Percentiles rank a stretch among this genome's conserved stretches.
These are phyloP conservation scores for Epiblema foenella DNA, from an alignment of 2,888 invertebrate species.

Conservation along the genomic window DNA sequence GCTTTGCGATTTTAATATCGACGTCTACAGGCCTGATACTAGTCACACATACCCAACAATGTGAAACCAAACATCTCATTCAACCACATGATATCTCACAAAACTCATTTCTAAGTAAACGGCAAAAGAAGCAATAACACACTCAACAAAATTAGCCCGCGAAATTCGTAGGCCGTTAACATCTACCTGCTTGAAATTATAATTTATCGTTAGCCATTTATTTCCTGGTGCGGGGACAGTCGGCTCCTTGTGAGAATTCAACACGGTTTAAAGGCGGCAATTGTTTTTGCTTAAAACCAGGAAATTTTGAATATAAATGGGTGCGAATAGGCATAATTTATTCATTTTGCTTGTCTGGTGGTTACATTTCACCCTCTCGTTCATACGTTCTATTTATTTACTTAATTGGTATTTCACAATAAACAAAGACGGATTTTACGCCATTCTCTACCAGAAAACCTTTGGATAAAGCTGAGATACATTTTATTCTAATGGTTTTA, in stretches of 20 bases:
- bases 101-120: conserved; percentile 6
- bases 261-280: conserved; percentile 33
- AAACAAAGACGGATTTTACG: no score
- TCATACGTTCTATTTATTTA: no score
- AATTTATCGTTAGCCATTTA: conserved; percentile 42
- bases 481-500: no score
- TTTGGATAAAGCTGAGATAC: no score
- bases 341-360: conserved; percentile 48
- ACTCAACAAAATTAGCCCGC: conserved; percentile 42
- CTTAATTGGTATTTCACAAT: no score
- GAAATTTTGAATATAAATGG: conserved; percentile 38
- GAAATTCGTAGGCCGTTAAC: conserved; percentile 44
- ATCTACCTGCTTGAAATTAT: conserved; percentile 44
- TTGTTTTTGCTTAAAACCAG: conserved; percentile 36
- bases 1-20: no score
- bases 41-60: no score
- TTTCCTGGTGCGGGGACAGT: conserved; percentile 40
- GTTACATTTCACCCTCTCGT: neutral
- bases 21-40: no score
- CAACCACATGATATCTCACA: neutral
- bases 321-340: conserved; percentile 26
- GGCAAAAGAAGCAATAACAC: conserved; percentile 39
- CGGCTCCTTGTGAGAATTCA: conserved; percentile 31
- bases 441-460: no score
- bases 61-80: neutral